phyloP scores from a whole-genome alignment of 2,113 vertebrate genomes.

The Amazona guildingii region DNA sequence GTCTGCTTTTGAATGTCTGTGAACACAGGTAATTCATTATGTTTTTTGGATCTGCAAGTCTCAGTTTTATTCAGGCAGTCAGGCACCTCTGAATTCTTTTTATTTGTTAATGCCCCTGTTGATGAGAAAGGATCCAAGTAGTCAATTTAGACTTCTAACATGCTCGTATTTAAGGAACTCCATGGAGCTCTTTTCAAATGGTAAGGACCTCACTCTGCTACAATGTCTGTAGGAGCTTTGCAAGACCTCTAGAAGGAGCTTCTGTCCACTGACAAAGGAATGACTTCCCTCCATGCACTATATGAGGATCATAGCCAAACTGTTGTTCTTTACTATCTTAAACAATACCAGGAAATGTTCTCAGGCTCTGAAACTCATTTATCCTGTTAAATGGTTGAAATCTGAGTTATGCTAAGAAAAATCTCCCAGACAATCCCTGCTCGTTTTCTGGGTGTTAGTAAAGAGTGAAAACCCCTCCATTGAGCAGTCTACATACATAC shows the following conservation, averaged over 20 bases:
- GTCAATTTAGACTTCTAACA: background rate
- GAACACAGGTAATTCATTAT: background rate
- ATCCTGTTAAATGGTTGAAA: background rate
- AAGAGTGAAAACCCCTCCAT: fast-evolving
- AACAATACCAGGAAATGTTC: background rate
- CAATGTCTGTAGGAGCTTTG: background rate
- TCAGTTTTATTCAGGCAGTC: background rate
- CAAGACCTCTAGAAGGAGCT: background rate
- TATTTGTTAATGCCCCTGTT: background rate
- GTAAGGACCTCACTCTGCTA: background rate
- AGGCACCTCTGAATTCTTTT: background rate
- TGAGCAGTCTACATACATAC: background rate
- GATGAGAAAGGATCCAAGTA: background rate
- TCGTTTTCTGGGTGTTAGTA: background rate
- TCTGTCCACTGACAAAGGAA: background rate
- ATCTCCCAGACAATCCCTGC: background rate
- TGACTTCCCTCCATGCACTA: background rate
- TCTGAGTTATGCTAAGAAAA: background rate
- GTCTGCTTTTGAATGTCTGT: background rate
- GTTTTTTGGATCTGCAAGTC: background rate
- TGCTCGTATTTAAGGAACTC: background rate
- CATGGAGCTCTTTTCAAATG: background rate
- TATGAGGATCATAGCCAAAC: background rate
- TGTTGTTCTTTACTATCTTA: background rate
- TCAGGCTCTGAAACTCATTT: background rate